Evolutionary conservation across 1,140 invertebrate genomes (phyloP).

Genomic region (Bathynomus jamesi): DNA sequence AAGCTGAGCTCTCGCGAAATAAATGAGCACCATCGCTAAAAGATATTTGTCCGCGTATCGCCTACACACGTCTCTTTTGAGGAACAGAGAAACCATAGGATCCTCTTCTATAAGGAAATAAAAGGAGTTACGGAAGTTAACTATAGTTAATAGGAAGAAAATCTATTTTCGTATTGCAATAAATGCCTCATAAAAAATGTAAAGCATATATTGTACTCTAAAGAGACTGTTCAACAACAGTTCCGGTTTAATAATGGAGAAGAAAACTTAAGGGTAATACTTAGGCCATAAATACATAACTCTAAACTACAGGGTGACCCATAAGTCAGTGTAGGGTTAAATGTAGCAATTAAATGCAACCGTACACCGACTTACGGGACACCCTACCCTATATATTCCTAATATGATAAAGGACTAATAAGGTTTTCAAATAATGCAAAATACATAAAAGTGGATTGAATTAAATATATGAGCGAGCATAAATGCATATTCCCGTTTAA

Average conservation of each 20-base stretch:
- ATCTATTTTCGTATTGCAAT: neutral
- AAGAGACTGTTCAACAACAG: neutral
- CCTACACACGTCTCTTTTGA: conserved; percentile 43
- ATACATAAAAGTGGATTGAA: no score
- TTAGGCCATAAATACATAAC: neutral
- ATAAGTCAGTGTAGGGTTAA: no score
- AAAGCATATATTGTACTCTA: neutral
- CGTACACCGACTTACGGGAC: no score
- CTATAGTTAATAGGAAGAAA: neutral
- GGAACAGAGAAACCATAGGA: conserved; percentile 38
- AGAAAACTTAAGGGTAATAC: no score
- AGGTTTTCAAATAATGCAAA: no score
- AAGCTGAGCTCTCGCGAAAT: conserved; percentile 50
- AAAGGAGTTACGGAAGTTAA: neutral
- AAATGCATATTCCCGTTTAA: no score
- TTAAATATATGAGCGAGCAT: no score
- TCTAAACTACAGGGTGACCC: no score
- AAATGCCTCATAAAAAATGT: neutral
- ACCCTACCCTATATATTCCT: no score
- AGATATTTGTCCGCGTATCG: conserved; percentile 50
- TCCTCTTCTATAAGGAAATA: conserved; percentile 14
- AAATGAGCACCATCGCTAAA: conserved; percentile 54
- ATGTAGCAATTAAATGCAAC: no score
- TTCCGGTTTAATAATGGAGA: neutral
- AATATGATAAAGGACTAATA: no score